These are phyloP conservation scores for Pseudococcus jackbeardsleyi DNA, from an alignment of 2,888 invertebrate genomes.

Conservation along the genomic window DNA sequence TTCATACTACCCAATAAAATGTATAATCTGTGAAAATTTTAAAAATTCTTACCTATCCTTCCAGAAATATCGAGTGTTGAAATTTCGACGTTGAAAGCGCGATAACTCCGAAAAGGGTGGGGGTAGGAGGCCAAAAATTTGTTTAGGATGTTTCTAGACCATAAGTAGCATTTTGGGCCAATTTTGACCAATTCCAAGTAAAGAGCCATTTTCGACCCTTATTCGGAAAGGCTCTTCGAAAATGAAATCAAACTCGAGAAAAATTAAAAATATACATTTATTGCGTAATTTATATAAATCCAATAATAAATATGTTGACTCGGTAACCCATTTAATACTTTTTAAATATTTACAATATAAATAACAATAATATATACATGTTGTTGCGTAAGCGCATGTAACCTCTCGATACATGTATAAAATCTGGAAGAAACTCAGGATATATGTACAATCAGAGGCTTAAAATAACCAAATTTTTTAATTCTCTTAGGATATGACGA, in stretches of 20 bases:
- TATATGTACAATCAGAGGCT: constrained; percentile 30
- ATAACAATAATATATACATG: constrained; percentile 15
- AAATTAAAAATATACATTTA: constrained; percentile 35
- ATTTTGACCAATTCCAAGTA: too few species aligned
- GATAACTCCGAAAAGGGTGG: too few species aligned
- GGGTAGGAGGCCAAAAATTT: too few species aligned
- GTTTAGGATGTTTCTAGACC: too few species aligned
- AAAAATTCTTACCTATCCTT: too few species aligned
- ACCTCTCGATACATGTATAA: constrained; percentile 24
- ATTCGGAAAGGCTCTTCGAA: too few species aligned
- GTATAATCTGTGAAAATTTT: too few species aligned
- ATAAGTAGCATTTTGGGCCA: too few species aligned
- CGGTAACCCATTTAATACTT: constrained; percentile 59
- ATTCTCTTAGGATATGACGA: constrained; percentile 38
- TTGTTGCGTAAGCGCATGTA: constrained; percentile 48
- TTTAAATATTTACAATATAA: constrained; percentile 32
- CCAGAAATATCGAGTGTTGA: too few species aligned
- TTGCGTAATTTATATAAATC: constrained; percentile 21
- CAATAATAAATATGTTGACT: constrained; percentile 54
- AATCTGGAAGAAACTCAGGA: constrained; percentile 16
- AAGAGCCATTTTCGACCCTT: too few species aligned
- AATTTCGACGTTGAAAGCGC: too few species aligned
- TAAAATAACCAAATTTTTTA: constrained; percentile 22
- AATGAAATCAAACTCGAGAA: background rate
- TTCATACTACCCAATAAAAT: too few species aligned